Conservation (phyloP, 1,140 invertebrate species). For the Homarus americanus region DNA sequence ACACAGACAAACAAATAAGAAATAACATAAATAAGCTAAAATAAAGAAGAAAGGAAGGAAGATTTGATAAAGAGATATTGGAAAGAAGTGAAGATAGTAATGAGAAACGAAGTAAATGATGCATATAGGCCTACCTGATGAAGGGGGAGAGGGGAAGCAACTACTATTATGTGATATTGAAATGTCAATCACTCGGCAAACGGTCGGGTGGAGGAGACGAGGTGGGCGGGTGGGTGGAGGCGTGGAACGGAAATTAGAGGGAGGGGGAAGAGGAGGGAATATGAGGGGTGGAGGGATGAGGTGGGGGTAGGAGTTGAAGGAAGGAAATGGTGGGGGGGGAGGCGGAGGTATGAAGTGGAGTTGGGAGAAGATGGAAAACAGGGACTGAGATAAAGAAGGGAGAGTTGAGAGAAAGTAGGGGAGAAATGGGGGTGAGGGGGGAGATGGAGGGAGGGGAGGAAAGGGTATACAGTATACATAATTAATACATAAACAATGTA, state of each 20-base stretch:
- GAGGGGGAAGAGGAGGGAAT: not conserved
- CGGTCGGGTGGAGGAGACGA: not conserved
- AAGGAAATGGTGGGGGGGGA: not conserved
- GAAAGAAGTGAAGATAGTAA: not conserved
- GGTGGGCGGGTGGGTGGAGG: not conserved
- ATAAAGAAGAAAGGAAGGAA: too few species aligned
- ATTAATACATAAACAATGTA: too few species aligned
- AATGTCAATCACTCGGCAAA: not conserved
- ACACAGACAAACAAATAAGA: not conserved
- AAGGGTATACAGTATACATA: too few species aligned
- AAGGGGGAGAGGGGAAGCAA: not conserved
- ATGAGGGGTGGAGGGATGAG: not conserved
- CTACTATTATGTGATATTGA: not conserved
- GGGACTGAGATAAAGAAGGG: not conserved
- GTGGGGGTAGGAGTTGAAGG: too few species aligned
- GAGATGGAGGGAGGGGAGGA: not conserved
- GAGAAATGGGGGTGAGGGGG: not conserved
- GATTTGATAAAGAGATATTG: too few species aligned
- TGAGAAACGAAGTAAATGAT: not conserved
- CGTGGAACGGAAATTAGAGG: not conserved
- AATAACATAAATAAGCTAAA: not conserved
- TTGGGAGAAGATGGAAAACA: not conserved
- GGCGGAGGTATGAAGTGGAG: not conserved
- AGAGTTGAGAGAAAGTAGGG: not conserved
- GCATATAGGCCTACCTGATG: not conserved